Conservation (phyloP, 1,140 invertebrate species). For the Caenorhabditis briggsae region DNA sequence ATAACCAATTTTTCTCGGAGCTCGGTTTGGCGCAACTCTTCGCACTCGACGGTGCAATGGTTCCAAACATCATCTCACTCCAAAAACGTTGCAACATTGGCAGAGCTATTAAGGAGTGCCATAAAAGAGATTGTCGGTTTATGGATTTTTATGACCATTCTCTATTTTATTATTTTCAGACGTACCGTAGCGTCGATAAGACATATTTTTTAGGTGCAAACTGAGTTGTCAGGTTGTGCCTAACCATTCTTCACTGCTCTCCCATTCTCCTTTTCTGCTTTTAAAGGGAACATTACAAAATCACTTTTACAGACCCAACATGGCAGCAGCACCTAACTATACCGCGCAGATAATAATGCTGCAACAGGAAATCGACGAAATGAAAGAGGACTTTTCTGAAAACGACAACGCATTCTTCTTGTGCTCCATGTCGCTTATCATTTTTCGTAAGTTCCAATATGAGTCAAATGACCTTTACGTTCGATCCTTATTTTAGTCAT, state of each 20-base stretch:
- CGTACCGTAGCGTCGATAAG: slow-evolving; percentile 31
- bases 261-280: neutral
- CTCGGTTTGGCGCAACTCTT: slow-evolving; percentile 29
- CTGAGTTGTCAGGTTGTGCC: neutral
- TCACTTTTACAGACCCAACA: neutral
- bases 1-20: neutral
- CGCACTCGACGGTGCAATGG: slow-evolving; percentile 39
- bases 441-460: slow-evolving; percentile 62
- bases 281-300: neutral
- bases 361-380: slow-evolving; percentile 54
- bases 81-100: neutral
- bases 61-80: slow-evolving; percentile 21
- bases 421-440: slow-evolving; percentile 66
- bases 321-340: slow-evolving; percentile 43
- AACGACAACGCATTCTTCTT: slow-evolving; percentile 68
- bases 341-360: slow-evolving; percentile 55
- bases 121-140: slow-evolving; percentile 35
- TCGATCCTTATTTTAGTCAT: slow-evolving; percentile 79
- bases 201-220: neutral
- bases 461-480: neutral
- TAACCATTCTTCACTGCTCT: neutral
- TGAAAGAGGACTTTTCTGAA: slow-evolving; percentile 60
- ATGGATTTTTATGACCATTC: slow-evolving; percentile 13
- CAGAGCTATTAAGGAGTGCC: slow-evolving; percentile 14
- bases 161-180: slow-evolving; percentile 28